Conservation (phyloP, 2,888 invertebrate genomes). For the Tridacna crocea region DNA sequence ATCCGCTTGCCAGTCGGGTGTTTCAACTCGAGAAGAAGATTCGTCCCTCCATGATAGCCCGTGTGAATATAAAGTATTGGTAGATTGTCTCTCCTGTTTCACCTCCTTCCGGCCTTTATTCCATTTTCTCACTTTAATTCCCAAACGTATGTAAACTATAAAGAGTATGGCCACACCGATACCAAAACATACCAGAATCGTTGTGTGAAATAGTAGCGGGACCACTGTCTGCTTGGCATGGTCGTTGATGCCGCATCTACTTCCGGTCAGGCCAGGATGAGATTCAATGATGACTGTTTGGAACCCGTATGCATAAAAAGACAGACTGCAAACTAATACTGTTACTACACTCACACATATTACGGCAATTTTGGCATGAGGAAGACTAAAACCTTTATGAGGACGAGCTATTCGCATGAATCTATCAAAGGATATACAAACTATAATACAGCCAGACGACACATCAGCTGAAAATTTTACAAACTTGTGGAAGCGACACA, state of each 20-base stretch:
- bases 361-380: constrained; percentile 43
- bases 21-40: constrained; percentile 14
- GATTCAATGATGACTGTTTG: constrained; percentile 33
- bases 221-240: constrained; percentile 35
- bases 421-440: constrained; percentile 62
- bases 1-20: constrained; percentile 33
- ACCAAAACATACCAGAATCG: constrained; percentile 49
- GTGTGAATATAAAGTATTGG: constrained; percentile 27
- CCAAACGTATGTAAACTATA: constrained; percentile 51
- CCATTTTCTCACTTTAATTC: constrained; percentile 55
- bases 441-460: constrained; percentile 59
- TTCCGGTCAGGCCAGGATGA: constrained; percentile 31
- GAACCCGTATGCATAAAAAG: constrained; percentile 47
- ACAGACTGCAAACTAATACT: constrained; percentile 32
- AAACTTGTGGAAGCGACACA: constrained; percentile 51
- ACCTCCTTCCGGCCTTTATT: constrained; percentile 48
- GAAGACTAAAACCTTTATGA: constrained; percentile 50
- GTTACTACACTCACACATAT: constrained; percentile 20
- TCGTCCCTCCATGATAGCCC: constrained; percentile 14
- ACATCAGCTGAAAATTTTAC: constrained; percentile 45
- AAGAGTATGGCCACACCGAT: constrained; percentile 49
- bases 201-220: constrained; percentile 46
- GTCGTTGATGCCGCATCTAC: constrained; percentile 41
- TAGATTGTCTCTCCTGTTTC: constrained; percentile 25
- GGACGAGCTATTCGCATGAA: constrained; percentile 56